Conservation (phyloP, 2,888 invertebrate genomes). For the Calliopum simillimum region DNA sequence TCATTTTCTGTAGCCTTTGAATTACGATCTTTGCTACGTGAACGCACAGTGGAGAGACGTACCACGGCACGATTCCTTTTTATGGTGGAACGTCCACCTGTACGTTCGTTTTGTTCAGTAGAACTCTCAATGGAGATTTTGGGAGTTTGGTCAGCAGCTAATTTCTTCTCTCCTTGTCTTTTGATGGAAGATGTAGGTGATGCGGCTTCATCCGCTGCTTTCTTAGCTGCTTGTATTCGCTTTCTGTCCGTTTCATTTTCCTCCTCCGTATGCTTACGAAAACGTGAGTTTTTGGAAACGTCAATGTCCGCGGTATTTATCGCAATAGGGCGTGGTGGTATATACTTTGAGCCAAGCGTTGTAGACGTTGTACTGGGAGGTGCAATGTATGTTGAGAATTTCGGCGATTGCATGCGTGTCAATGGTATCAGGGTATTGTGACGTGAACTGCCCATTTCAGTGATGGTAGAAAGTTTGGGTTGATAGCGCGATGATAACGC, state of each 20-base stretch:
- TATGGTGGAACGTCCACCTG: constrained; percentile 71
- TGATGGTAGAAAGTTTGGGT: constrained; percentile 81
- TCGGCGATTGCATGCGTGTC: constrained; percentile 70
- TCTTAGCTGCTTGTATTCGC: constrained; percentile 8
- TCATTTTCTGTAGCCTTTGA: constrained; percentile 38
- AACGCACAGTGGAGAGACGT: constrained; percentile 75
- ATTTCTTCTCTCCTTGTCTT: constrained; percentile 27
- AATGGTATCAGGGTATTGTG: constrained; percentile 64
- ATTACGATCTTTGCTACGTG: constrained; percentile 57
- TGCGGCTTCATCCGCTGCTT: constrained; percentile 19
- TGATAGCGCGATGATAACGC: constrained; percentile 71
- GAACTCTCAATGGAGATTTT: constrained; percentile 56
- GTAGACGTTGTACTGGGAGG: constrained; percentile 55
- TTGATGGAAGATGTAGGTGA: constrained; percentile 37
- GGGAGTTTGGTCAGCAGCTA: constrained; percentile 54
- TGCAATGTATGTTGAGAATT: constrained; percentile 67
- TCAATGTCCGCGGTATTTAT: constrained; percentile 90
- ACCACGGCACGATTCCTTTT: constrained; percentile 81
- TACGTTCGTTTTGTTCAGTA: constrained; percentile 28
- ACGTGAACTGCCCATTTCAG: constrained; percentile 67
- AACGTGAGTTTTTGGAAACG: constrained; percentile 74
- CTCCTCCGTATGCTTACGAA: constrained; percentile 56
- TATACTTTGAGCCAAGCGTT: constrained; percentile 66
- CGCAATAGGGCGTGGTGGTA: constrained; percentile 74
- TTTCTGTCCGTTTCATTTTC: constrained; percentile 35